Evolutionary conservation across 2,113 vertebrate genomes (phyloP).

Genomic region (Cnemophilus loriae): DNA sequence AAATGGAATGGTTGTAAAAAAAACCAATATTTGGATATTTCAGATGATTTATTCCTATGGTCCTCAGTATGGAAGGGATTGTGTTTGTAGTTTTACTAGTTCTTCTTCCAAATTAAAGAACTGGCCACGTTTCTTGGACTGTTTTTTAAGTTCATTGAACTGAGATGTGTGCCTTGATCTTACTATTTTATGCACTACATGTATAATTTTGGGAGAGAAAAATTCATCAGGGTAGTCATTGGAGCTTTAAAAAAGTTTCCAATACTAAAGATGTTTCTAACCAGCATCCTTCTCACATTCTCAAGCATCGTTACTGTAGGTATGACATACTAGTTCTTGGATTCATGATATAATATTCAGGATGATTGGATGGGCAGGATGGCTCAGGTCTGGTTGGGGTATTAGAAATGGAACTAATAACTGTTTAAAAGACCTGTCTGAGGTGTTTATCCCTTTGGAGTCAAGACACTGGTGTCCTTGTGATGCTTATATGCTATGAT

Average conservation of each 20-base stretch:
- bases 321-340: background rate
- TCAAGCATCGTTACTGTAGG: background rate
- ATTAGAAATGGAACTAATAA: background rate
- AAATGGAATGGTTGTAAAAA: background rate
- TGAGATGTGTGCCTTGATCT: background rate
- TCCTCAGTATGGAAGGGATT: background rate
- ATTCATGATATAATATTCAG: background rate
- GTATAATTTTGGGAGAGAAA: background rate
- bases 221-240: background rate
- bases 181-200: background rate
- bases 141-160: background rate
- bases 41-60: background rate
- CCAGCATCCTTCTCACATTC: background rate
- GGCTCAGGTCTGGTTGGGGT: background rate
- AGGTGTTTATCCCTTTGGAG: background rate
- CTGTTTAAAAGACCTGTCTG: background rate
- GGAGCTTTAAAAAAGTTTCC: background rate
- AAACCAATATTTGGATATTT: background rate
- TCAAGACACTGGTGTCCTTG: background rate
- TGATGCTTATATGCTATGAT: background rate
- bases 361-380: background rate
- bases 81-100: background rate
- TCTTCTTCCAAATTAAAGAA: background rate
- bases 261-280: background rate
- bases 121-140: background rate